Base-by-base conservation (phyloP, 2,888 invertebrate genomes). In the Syrista parreyssii region DNA sequence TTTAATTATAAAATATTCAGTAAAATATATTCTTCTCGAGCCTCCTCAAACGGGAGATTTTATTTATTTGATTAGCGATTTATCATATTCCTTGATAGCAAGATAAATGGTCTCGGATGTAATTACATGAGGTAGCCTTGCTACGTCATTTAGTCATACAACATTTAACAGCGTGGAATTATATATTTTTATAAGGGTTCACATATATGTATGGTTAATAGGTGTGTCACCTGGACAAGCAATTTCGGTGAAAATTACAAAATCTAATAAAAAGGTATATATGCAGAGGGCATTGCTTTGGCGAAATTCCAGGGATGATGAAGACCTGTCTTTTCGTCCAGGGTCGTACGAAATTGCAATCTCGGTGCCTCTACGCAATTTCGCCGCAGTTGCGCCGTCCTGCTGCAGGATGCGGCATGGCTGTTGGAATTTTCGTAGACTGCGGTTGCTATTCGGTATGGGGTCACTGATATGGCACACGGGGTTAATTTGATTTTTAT, bases 401-500 rank as follows among this genome's bases (percentile, higher is more conserved):
- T 55, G 34, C 76, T 78, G 77, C 81, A 79, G 75, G 68, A 32
- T 30, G 71, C 71, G 71, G 31, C 71, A 33, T 32, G 3, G 33
- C 33, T n/a, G 55, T 55, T 55, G 55, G 55, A 55, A 71, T 71
- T 71, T 71, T 71, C 71, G 31, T 71, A 30, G 71, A 71, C 31
- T 71, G 71, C 31, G 31, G 71, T 71, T 3, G 83, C 82, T 82
- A 86, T 86, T 86, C 83, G 23, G 55, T 55, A 55, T 55, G 85
- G 76, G 84, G 83, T 85, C 85, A 83, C 82, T 83, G 76, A 80
- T 77, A 79, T 79, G 77, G 81, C 78, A 85, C 82, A 84, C 82
- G 84, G 83, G 85, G 86, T 88, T 90, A 90, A 89, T 89, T 90
- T 89, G 88, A 90, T 89, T 89, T 89, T 89, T 89, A 90, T 90